phyloP scores from a whole-genome alignment of 2,888 invertebrate genomes.

The Camponotus fellah region DNA sequence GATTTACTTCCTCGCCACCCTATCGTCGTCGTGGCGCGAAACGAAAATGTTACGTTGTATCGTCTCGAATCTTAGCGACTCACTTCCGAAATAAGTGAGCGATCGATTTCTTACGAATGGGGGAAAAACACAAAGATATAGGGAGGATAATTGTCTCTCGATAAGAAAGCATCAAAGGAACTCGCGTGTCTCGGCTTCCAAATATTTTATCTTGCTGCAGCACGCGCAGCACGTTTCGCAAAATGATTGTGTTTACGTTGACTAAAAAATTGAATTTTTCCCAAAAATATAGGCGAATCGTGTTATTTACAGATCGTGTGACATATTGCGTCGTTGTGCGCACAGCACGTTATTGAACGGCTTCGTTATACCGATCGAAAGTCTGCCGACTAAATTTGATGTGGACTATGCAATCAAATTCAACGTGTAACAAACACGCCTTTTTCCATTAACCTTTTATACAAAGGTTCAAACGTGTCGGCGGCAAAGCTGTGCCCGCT shows the following conservation, averaged over 20 bases:
- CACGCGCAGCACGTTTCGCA: constrained; percentile 11
- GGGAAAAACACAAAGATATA: not conserved
- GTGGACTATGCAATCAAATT: constrained; percentile 32
- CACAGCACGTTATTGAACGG: constrained; percentile 34
- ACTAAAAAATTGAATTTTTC: constrained; percentile 45
- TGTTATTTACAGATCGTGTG: constrained; percentile 47
- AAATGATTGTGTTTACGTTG: constrained; percentile 36
- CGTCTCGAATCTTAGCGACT: constrained; percentile 21
- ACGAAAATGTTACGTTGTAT: constrained; percentile 62
- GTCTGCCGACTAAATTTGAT: constrained; percentile 41
- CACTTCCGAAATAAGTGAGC: constrained; percentile 21
- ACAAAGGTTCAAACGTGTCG: not conserved
- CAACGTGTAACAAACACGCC: constrained; percentile 3
- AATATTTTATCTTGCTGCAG: constrained; percentile 3
- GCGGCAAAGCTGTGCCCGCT: not conserved
- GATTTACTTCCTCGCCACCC: constrained; percentile 70
- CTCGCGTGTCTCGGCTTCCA: not conserved
- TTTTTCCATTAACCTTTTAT: constrained; percentile 11
- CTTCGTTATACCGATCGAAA: constrained; percentile 49
- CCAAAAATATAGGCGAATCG: constrained; percentile 32
- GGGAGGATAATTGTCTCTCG: constrained; percentile 12
- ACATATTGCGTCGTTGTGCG: constrained; percentile 40
- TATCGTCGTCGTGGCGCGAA: constrained; percentile 32
- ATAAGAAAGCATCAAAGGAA: not conserved
- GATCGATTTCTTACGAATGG: not conserved